phyloP scores from a whole-genome alignment of 2,888 invertebrate species.

The Oithona nana region DNA sequence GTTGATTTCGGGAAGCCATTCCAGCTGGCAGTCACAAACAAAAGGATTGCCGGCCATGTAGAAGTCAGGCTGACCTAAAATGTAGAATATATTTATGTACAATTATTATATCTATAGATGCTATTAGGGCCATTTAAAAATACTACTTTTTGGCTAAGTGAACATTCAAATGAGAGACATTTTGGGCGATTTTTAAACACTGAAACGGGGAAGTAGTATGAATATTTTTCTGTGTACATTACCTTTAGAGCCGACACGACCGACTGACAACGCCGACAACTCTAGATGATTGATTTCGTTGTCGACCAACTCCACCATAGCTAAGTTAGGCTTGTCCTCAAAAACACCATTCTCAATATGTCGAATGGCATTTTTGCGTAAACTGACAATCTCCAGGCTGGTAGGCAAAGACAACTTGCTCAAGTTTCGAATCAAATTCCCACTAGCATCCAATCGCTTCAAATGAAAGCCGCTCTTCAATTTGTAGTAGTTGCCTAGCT shows the following conservation, averaged over 20 bases:
- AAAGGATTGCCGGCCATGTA: slow-evolving; percentile 64
- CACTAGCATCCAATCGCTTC: slow-evolving; percentile 48
- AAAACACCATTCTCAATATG: slow-evolving; percentile 46
- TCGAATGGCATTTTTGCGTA: slow-evolving; percentile 45
- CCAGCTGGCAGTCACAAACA: slow-evolving; percentile 67
- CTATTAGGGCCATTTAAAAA: background rate
- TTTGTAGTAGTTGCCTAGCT: slow-evolving; percentile 64
- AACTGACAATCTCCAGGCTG: slow-evolving; percentile 52
- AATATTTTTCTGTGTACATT: background rate
- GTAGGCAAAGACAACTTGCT: slow-evolving; percentile 63
- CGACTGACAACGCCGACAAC: slow-evolving; percentile 45
- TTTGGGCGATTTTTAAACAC: background rate
- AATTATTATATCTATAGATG: background rate
- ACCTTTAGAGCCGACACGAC: slow-evolving; percentile 34
- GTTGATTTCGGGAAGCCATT: slow-evolving; percentile 62
- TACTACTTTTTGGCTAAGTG: background rate
- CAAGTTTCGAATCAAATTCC: slow-evolving; percentile 57
- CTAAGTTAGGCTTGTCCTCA: slow-evolving; percentile 44
- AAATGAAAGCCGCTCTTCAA: slow-evolving; percentile 57
- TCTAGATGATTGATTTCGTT: slow-evolving; percentile 53
- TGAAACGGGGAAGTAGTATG: slow-evolving; percentile 53
- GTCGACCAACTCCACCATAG: slow-evolving; percentile 53
- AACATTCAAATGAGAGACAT: background rate
- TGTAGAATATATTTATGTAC: slow-evolving; percentile 22
- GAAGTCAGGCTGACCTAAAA: slow-evolving; percentile 54